Evolutionary conservation across 2,888 invertebrate species (phyloP).

Genomic region (Lacanobia wlatinum): DNA sequence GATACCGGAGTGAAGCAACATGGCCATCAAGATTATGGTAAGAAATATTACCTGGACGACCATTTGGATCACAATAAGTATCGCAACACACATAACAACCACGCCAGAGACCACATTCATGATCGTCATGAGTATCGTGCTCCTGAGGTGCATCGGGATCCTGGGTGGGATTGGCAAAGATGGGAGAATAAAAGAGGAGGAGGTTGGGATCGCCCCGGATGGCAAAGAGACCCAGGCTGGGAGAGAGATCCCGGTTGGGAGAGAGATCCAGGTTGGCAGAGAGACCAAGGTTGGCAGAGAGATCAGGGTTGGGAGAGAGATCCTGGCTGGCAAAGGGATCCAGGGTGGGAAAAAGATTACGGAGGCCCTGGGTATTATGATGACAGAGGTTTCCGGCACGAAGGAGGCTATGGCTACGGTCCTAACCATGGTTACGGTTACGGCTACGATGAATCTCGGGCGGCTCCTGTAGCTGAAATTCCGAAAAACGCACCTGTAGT

Average conservation of each 20-base stretch:
- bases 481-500: conserved; percentile 83
- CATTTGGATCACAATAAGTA: conserved; percentile 84
- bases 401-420: conserved; percentile 84
- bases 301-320: conserved; percentile 73
- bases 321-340: conserved; percentile 72
- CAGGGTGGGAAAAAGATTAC: conserved; percentile 80
- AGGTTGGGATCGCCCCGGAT: conserved; percentile 75
- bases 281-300: conserved; percentile 68
- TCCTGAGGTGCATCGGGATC: conserved; percentile 74
- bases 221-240: conserved; percentile 69
- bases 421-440: conserved; percentile 85
- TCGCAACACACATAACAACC: conserved; percentile 81
- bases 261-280: conserved; percentile 68
- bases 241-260: conserved; percentile 70
- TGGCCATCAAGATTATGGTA: conserved; percentile 85
- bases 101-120: conserved; percentile 81
- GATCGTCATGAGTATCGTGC: conserved; percentile 79
- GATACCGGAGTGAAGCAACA: conserved; percentile 83
- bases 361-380: conserved; percentile 86
- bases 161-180: conserved; percentile 81
- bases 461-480: conserved; percentile 80
- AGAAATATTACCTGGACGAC: conserved; percentile 87
- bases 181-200: conserved; percentile 75
- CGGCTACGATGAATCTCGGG: conserved; percentile 83
- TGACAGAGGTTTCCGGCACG: conserved; percentile 83